Conservation (phyloP, 1,140 invertebrate genomes). For the Drosophila triauraria region DNA sequence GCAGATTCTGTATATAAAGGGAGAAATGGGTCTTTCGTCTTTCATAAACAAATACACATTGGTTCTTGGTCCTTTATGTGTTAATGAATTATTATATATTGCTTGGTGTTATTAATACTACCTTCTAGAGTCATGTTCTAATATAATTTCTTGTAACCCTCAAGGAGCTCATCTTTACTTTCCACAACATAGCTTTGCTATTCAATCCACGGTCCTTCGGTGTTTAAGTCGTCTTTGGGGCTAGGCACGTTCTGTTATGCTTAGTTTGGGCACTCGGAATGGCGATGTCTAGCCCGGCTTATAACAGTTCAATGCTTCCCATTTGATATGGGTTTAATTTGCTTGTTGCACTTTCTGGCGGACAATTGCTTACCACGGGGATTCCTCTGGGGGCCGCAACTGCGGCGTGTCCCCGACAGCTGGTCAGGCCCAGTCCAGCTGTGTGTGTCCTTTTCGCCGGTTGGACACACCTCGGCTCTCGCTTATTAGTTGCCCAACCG, state of each 20-base stretch:
- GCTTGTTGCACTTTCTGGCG: conserved; percentile 39
- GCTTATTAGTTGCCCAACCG: conserved; percentile 77
- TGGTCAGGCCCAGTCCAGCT: background rate
- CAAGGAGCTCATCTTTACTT: background rate
- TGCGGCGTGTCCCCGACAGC: conserved; percentile 39
- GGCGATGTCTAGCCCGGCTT: conserved; percentile 56
- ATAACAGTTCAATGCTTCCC: conserved; percentile 71
- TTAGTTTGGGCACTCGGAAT: conserved; percentile 12
- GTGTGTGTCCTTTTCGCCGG: conserved; percentile 27
- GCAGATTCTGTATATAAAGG: background rate
- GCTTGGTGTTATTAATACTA: background rate
- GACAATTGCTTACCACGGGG: conserved; percentile 27
- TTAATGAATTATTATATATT: too few species aligned
- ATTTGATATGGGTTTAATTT: conserved; percentile 75
- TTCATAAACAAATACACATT: background rate
- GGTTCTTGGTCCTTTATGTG: too few species aligned
- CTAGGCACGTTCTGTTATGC: conserved; percentile 19
- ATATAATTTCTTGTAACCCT: background rate
- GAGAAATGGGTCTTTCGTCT: background rate
- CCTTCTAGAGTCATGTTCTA: background rate
- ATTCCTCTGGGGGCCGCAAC: conserved; percentile 22
- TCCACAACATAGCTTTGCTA: background rate
- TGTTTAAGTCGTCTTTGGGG: conserved; percentile 6
- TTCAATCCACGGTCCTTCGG: conserved; percentile 22
- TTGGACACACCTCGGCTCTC: conserved; percentile 46